Conservation (phyloP, 2,888 invertebrate genomes). For the Ectobius pallidus region DNA sequence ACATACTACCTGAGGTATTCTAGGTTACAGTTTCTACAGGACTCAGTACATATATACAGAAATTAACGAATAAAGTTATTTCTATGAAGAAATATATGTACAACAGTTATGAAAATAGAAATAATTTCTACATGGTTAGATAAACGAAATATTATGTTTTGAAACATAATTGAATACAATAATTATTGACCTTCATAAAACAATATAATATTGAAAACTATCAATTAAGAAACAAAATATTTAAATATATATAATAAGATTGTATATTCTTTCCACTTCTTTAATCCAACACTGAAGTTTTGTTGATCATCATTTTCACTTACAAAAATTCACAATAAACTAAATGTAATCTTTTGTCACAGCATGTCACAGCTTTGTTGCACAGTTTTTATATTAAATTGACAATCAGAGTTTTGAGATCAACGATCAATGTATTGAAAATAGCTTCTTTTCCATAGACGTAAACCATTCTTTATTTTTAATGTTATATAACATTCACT, state of each 20-base stretch:
- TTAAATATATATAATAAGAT: not conserved
- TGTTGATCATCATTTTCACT: conserved; percentile 3
- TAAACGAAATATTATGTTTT: no score
- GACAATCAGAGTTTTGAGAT: conserved; percentile 32
- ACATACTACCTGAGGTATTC: conserved; percentile 2
- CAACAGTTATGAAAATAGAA: not conserved
- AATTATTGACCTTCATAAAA: not conserved
- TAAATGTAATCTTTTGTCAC: conserved; percentile 10
- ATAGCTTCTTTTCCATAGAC: conserved; percentile 1
- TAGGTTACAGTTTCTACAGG: not conserved
- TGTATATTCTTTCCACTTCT: not conserved
- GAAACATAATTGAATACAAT: no score
- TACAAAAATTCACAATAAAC: not conserved
- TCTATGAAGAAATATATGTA: not conserved
- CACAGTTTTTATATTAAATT: conserved; percentile 19
- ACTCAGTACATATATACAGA: conserved; percentile 1
- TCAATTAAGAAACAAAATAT: not conserved
- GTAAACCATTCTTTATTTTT: not conserved
- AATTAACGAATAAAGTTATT: not conserved
- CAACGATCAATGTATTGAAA: conserved; percentile 30
- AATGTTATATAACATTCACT: not conserved
- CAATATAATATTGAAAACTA: not conserved
- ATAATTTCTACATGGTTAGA: not conserved
- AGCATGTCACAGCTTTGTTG: conserved; percentile 21
- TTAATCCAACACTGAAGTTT: not conserved